Base-by-base conservation (phyloP, 2,113 vertebrate species). In the Cettia cetti region DNA sequence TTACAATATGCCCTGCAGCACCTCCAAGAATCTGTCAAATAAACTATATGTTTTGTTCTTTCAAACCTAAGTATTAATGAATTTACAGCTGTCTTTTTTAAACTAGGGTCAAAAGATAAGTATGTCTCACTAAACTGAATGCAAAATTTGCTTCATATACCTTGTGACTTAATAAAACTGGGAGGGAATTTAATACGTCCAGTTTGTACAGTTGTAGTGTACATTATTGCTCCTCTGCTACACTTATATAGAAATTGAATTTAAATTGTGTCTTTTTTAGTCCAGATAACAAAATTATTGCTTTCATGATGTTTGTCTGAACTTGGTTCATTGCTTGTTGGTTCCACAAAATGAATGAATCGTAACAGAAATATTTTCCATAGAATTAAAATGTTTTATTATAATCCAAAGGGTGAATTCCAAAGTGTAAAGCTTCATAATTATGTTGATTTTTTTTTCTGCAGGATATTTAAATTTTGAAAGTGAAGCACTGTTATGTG, bases 11-110 rank as follows among this genome's bases (percentile, higher is more conserved):
- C 12, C 56, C 28, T 87, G 14, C 37, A 64, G 27, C 40, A 53
- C 30, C 27, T 74, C 37, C 21, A 81, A 68, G 69, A 35, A 80
- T 40, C 40, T 56, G 4, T 68, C 15, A 78, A 74, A 75, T 40
- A 64, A 60, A 60, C 15, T n/a, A 4, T 60, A 11, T 33, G 9
- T 88, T 88, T 86, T 77, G 3, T 65, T 90, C 26, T 78, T 81
- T 88, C 33, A 64, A 63, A 89, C 26, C 23, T 64, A 44, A 49
- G 37, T 35, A 85, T 76, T 69, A 85, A 80, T 80, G 31, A 35
- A 65, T 95, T 94, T 94, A 44, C 11, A 39, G 30, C 33, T 94
- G 30, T 79, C 15, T 78, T 3, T 91, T 96, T 81, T 92, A 91
- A 92, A 88, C 75, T 86, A 35, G 9, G 5, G 19, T n/a, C 4